Evolutionary conservation across 2,888 invertebrate genomes (phyloP).

Genomic region (Bedellia somnulentella): DNA sequence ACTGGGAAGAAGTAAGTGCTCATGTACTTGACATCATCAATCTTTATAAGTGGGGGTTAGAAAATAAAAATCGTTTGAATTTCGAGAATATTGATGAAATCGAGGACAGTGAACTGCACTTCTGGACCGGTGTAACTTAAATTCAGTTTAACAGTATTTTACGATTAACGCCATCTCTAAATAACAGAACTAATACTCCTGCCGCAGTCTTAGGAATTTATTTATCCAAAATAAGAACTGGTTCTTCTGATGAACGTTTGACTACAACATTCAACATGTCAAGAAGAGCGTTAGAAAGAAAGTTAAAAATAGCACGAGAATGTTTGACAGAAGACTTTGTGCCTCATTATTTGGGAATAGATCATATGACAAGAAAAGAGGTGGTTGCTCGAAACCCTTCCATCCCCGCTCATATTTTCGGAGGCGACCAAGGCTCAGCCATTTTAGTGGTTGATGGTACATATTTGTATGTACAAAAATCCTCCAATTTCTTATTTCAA

Average conservation of each 20-base stretch:
- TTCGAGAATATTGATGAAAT: not conserved
- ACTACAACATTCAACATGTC: not conserved
- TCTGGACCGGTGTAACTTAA: not conserved
- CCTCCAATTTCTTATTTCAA: conserved; percentile 2
- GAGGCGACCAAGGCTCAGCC: not conserved
- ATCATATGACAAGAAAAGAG: not conserved
- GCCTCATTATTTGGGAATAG: not conserved
- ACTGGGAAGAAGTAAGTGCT: not conserved
- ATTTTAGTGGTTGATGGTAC: conserved; percentile 6
- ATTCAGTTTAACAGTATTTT: not conserved
- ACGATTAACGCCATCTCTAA: not conserved
- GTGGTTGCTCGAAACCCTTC: not conserved
- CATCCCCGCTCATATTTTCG: not conserved
- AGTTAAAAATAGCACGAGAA: not conserved
- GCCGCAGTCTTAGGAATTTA: not conserved
- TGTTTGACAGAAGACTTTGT: too few species aligned
- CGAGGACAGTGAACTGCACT: not conserved
- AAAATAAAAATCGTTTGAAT: not conserved
- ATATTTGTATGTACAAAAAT: conserved; percentile 6
- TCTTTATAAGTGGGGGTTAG: not conserved
- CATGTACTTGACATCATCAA: not conserved
- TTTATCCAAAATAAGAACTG: not conserved
- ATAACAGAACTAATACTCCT: too few species aligned
- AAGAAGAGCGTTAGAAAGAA: not conserved
- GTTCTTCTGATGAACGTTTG: not conserved